phyloP scores from a whole-genome alignment of 2,797 vertebrate genomes.

The Coluber constrictor region DNA sequence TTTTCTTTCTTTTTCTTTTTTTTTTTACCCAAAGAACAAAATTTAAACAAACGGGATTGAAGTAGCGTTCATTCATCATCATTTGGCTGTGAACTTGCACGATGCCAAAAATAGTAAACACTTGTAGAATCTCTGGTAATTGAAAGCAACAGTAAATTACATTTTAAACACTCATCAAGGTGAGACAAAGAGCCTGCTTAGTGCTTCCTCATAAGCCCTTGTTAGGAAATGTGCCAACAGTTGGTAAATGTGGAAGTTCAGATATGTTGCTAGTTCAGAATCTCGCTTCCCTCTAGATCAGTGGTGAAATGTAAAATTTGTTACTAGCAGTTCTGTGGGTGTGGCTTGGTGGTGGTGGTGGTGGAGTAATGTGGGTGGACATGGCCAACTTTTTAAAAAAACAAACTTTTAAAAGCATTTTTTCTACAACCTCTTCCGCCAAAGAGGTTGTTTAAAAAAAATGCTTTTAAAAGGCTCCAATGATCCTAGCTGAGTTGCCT shows the following conservation, averaged over 20 bases:
- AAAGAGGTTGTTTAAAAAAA: too few relatives aligned
- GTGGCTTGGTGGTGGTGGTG: too few relatives aligned
- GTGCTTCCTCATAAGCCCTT: slow-evolving; percentile 45
- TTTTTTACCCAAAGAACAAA: slow-evolving; percentile 15
- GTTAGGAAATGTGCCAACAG: slow-evolving; percentile 59
- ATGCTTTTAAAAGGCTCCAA: too few relatives aligned
- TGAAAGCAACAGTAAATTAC: slow-evolving; percentile 70
- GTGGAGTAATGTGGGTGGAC: too few relatives aligned
- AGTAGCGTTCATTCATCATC: slow-evolving; percentile 64
- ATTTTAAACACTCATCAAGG: slow-evolving; percentile 67
- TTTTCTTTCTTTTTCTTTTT: too few relatives aligned
- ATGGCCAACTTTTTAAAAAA: too few relatives aligned
- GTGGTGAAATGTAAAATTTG: too few relatives aligned
- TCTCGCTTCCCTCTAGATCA: neutral
- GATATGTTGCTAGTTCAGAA: slow-evolving; percentile 12
- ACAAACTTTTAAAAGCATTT: too few relatives aligned
- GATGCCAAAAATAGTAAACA: slow-evolving; percentile 67
- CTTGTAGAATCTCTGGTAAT: slow-evolving; percentile 64
- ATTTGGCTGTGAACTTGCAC: slow-evolving; percentile 59
- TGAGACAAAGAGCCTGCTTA: slow-evolving; percentile 60
- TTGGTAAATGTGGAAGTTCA: slow-evolving; percentile 38
- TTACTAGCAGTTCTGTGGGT: too few relatives aligned
- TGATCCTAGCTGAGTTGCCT: too few relatives aligned
- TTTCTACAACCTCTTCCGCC: too few relatives aligned
- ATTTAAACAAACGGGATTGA: slow-evolving; percentile 50